Evolutionary conservation across 2,797 vertebrate genomes (phyloP).

Genomic region (Pempheris klunzingeri): DNA sequence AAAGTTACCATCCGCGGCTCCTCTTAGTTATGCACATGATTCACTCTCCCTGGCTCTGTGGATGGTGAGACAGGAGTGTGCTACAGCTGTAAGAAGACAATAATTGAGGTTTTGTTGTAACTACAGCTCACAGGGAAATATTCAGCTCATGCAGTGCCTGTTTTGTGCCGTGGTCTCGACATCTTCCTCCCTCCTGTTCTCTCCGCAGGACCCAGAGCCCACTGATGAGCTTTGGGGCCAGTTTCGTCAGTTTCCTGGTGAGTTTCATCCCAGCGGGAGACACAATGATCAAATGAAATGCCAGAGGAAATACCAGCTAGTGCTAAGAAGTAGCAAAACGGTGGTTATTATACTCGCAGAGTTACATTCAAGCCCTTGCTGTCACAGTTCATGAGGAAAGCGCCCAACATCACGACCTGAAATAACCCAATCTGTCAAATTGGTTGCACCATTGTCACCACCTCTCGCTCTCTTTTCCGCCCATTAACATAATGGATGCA

Average conservation of each 20-base stretch:
- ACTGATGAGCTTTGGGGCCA: slow-evolving; percentile 98
- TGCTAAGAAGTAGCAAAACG: neutral
- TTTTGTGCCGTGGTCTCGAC: neutral
- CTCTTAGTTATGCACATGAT: neutral
- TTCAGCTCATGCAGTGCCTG: neutral
- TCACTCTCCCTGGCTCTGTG: neutral
- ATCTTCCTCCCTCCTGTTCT: neutral
- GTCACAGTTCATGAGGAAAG: neutral
- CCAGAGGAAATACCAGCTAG: neutral
- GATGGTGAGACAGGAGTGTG: neutral
- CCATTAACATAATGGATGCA: slow-evolving; percentile 75
- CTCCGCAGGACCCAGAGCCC: slow-evolving; percentile 92
- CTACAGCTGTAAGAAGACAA: neutral
- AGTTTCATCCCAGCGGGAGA: slow-evolving; percentile 73
- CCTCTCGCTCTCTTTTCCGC: slow-evolving; percentile 24
- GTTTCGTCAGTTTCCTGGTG: slow-evolving; percentile 98
- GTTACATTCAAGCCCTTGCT: neutral
- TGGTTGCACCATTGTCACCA: slow-evolving; percentile 49
- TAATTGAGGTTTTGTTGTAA: neutral
- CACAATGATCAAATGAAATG: neutral
- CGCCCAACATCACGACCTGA: slow-evolving; percentile 1
- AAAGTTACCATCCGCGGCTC: neutral
- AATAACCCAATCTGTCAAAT: slow-evolving; percentile 33
- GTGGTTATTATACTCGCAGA: neutral
- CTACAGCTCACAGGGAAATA: neutral